phyloP scores from a whole-genome alignment of 2,113 vertebrate genomes.

The Muscicapa adusta region DNA sequence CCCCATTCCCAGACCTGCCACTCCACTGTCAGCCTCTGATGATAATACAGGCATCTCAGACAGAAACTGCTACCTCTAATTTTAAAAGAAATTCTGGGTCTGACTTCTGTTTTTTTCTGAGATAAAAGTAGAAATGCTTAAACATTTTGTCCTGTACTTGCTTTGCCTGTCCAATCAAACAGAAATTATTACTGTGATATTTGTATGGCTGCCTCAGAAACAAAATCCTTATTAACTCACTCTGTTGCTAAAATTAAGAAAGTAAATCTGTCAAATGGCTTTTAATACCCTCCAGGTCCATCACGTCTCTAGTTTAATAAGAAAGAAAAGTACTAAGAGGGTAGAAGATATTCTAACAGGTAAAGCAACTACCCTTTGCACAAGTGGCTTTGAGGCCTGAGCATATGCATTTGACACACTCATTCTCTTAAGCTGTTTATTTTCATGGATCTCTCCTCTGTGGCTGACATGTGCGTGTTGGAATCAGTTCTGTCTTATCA shows the following conservation, averaged over 20 bases:
- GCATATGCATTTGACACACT: background rate
- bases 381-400: background rate
- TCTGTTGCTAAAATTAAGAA: background rate
- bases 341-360: background rate
- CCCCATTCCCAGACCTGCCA: fast-evolving
- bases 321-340: background rate
- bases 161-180: background rate
- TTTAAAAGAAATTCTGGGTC: background rate
- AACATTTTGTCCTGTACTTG: background rate
- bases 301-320: background rate
- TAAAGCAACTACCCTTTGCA: background rate
- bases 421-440: background rate
- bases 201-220: background rate
- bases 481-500: background rate
- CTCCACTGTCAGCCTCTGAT: background rate
- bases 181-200: background rate
- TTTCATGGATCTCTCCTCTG: background rate
- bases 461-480: background rate
- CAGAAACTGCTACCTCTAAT: background rate
- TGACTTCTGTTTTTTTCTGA: background rate
- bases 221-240: background rate
- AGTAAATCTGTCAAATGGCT: background rate
- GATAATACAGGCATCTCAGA: background rate
- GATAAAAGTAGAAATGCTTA: background rate
- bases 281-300: background rate